A percentile compares a stretch with the other conserved stretches of the same genome.
phyloP scores from a whole-genome alignment of 2,113 vertebrate species.

The Lamprotornis superbus region DNA sequence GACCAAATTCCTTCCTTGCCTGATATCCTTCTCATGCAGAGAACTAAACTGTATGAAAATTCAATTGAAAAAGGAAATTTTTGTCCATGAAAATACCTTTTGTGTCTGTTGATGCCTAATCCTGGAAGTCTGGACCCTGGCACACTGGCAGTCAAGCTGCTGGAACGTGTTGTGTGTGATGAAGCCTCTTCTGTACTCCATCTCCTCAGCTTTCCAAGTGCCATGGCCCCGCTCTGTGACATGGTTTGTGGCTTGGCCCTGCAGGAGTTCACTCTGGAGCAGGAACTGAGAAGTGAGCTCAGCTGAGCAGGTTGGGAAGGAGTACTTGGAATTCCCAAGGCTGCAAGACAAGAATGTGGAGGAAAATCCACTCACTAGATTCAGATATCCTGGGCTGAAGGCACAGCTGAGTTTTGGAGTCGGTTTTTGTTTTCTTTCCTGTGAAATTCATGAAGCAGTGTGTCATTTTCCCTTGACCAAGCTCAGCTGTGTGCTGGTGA shows the following conservation, averaged over 20 bases:
- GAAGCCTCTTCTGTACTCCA: fast-evolving
- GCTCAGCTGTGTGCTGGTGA: not conserved
- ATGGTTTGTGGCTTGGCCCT: not conserved
- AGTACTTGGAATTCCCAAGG: no score
- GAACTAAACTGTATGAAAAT: not conserved
- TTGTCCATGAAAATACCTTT: not conserved
- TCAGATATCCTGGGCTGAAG: fast-evolving
- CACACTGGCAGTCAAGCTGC: fast-evolving
- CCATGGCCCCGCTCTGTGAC: not conserved
- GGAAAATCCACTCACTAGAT: fast-evolving
- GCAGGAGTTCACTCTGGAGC: not conserved
- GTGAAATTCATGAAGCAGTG: no score
- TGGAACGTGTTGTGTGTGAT: fast-evolving
- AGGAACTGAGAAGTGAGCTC: not conserved
- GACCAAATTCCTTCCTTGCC: not conserved
- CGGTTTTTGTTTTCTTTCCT: not conserved
- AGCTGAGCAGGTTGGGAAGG: not conserved
- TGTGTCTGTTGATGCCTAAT: not conserved
- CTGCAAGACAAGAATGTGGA: not conserved
- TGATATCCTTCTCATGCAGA: not conserved
- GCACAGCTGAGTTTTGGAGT: not conserved
- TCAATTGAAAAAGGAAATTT: not conserved
- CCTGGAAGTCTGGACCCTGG: not conserved
- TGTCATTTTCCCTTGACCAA: not conserved
- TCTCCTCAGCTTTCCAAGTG: not conserved